Conservation (phyloP, 2,797 vertebrate species). For the Nasua narica region DNA sequence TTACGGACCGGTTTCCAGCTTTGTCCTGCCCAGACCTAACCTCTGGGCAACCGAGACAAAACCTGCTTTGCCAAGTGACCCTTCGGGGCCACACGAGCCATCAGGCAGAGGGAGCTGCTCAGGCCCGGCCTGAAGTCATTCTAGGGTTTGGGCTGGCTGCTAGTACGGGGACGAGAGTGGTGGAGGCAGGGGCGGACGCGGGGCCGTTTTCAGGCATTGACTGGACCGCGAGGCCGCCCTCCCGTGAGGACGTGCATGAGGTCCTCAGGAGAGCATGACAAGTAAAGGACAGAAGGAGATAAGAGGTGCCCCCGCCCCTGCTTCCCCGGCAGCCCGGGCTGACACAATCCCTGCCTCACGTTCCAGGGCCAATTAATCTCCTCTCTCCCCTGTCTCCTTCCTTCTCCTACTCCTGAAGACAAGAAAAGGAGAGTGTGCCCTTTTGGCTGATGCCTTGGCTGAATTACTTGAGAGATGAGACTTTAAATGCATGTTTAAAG, state of each 20-base stretch:
- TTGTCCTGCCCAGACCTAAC: not conserved
- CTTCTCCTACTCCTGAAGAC: constrained; percentile 63
- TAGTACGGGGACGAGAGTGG: not conserved
- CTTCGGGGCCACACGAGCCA: not conserved
- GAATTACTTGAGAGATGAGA: constrained; percentile 80
- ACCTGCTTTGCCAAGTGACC: not conserved
- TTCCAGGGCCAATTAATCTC: constrained; percentile 77
- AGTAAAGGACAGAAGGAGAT: constrained; percentile 44
- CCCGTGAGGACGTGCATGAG: not conserved
- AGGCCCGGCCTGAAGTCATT: not conserved
- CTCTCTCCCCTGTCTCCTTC: constrained; percentile 63
- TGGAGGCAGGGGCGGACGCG: not conserved
- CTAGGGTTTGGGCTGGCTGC: not conserved
- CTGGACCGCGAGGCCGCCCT: not conserved
- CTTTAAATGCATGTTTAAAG: constrained; percentile 82
- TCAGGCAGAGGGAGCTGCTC: not conserved
- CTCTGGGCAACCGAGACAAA: not conserved
- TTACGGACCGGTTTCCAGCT: not conserved
- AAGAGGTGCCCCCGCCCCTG: not conserved
- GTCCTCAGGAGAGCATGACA: not conserved
- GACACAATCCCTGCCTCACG: constrained; percentile 63
- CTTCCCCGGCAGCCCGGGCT: not conserved
- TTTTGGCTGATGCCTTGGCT: constrained; percentile 80
- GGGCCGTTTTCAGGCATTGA: not conserved
- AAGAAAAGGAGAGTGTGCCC: constrained; percentile 77